Evolutionary conservation across 2,113 vertebrate genomes (phyloP).

Genomic region (Cyphomyrus discorhynchus): DNA sequence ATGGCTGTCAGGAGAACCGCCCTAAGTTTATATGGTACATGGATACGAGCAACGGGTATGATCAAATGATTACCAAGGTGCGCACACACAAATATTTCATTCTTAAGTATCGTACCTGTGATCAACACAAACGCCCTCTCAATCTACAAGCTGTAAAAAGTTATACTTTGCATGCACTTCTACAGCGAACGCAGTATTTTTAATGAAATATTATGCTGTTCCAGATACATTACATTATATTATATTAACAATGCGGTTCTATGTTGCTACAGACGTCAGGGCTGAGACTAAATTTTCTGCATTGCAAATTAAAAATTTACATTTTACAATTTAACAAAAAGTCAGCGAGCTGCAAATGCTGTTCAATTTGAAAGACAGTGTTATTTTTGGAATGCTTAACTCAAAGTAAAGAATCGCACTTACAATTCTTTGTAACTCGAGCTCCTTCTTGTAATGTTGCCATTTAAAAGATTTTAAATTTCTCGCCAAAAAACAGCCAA

Average conservation of each 20-base stretch:
- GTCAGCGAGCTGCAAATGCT: neutral
- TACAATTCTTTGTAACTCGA: neutral
- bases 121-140: neutral
- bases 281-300: neutral
- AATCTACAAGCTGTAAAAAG: neutral
- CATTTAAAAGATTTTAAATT: slow-evolving; percentile 26
- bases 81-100: neutral
- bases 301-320: neutral
- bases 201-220: neutral
- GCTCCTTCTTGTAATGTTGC: slow-evolving; percentile 7
- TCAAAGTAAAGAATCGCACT: neutral
- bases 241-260: neutral
- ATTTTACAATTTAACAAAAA: neutral
- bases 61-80: neutral
- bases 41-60: neutral
- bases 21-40: neutral
- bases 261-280: neutral
- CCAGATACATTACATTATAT: neutral
- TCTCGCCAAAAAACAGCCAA: slow-evolving; percentile 29
- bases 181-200: neutral
- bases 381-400: neutral
- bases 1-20: slow-evolving; percentile 18
- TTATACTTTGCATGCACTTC: neutral
- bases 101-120: neutral
- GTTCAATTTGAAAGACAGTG: neutral